Base-by-base conservation (phyloP, 2,888 invertebrate species). In the Belgica antarctica region DNA sequence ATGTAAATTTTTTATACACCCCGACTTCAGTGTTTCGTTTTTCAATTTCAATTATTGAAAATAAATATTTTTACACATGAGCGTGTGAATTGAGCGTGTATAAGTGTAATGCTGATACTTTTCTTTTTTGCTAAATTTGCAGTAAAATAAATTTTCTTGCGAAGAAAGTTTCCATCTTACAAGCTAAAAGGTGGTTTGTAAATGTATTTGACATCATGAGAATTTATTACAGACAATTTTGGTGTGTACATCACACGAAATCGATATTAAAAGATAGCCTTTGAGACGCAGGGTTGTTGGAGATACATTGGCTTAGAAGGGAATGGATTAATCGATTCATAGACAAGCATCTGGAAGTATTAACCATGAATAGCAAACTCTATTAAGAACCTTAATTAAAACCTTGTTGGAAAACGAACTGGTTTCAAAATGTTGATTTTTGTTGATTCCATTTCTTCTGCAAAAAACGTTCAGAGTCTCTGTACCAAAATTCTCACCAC, bases 41-140 rank as follows among this genome's bases (percentile, higher is more conserved):
- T 68, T 68, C 68, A 68, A 68, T 68, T 68, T 68, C 68, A 68
- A 68, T 68, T 68, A 68, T 68, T 68, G 68, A 68, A 27, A 27
- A 68, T 68, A 57, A 68, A 68, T 68, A 47, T 68, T 15, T 47
- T 68, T 36, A 27, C 59, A 19, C 27, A 59, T 25, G 52, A 22
- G 4, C 46, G 15, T n/a, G 46, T 52, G 41, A n/a, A 41, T 41
- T 2, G 41, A 41, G 41, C 12, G 41, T n/a, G n/a, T n/a, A n/a
- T 8, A 34, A 34, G 34, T 8, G 34, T 7, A n/a, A n/a, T 46
- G 46, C 15, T 46, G 46, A 46, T 46, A 15, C 15, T 46, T 46
- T 46, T 12, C 4, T n/a, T n/a, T 57, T 57, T 25, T 52, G 52
- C 52, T 22, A 24, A 31, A 68, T 31, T 57, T 34, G 28, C 68